Evolutionary conservation across 2,797 vertebrate genomes (phyloP), one percentile per base, ranked within the genome.

Genomic region (Lateolabrax maculatus): DNA sequence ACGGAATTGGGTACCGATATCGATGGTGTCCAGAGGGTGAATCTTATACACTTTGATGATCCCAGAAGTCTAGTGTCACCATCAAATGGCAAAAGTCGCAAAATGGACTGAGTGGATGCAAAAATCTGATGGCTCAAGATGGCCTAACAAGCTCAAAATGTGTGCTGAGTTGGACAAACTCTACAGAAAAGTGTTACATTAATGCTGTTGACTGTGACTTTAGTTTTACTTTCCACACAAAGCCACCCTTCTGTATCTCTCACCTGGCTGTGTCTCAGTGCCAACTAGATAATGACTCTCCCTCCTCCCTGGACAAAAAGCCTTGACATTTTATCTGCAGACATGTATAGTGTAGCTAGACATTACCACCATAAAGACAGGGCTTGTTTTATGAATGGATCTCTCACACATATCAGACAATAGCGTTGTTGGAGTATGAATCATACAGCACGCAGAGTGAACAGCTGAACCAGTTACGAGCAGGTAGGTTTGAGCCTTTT

Each of bases 301-400:
- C 36, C 57, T 55, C 6, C 29, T 55, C n/a, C 5, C 15, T 31
- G 6, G 21, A 63, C 5, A 36, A 19, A 51, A n/a, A 25, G 39
- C 43, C 16, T 51, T 62, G 39, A 62, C 4, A 65, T 52, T 63
- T 58, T 34, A 63, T 72, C 69, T 66, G 29, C 56, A 71, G 15
- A 66, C 57, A 37, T 44, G 29, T 37, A 4, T 37, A 3, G 3
- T n/a, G 12, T 13, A 48, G 37, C 0, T 18, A 25, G 16, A 55
- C 34, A 67, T 27, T 36, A 9, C 37, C 7, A 61, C 36, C 23
- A 49, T 56, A 77, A 63, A 77, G 27, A 52, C 70, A 36, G 61
- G 25, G 41, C 15, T 51, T 23, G 1, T 46, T 81, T 75, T 73
- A 76, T 79, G 66, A 81, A 67, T 75, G 58, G 16, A 58, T 63